Percentiles rank a stretch among this genome's conserved stretches.
Conservation (phyloP, 2,113 vertebrate genomes). For the Callorhinus ursinus region DNA sequence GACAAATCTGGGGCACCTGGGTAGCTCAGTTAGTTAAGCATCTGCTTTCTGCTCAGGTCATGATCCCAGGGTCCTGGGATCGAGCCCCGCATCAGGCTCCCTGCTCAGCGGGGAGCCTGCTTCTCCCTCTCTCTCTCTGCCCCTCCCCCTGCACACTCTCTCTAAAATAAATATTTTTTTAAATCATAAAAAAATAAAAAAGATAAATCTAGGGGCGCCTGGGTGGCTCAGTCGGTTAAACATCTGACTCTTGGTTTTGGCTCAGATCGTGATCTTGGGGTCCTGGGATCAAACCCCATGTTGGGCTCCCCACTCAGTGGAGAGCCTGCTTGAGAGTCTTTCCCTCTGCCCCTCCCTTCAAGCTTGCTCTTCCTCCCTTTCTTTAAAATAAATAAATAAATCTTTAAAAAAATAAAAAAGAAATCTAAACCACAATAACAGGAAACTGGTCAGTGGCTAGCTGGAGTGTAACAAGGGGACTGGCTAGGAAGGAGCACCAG, state of each 20-base stretch:
- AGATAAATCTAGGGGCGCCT: too few relatives aligned
- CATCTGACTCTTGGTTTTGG: too few relatives aligned
- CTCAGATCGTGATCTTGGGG: too few relatives aligned
- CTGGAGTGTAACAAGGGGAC: background rate
- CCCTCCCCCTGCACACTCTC: background rate
- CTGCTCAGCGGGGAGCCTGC: background rate
- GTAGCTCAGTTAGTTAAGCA: background rate
- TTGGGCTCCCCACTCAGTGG: too few relatives aligned
- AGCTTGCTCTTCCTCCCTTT: background rate
- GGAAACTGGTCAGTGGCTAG: background rate
- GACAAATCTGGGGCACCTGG: background rate
- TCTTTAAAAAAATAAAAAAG: background rate
- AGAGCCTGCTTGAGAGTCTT: background rate
- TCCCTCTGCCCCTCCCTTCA: background rate
- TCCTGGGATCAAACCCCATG: too few relatives aligned
- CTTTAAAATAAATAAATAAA: background rate
- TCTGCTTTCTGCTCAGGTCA: background rate
- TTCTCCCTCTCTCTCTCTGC: background rate
- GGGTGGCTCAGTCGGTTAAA: too few relatives aligned
- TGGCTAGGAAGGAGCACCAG: background rate
- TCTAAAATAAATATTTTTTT: too few relatives aligned
- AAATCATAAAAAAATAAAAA: too few relatives aligned
- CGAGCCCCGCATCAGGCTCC: background rate
- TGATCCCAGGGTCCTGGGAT: background rate
- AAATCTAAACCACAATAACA: background rate